Base-by-base conservation (phyloP, 1,140 invertebrate genomes). In the Dendroctonus ponderosae region DNA sequence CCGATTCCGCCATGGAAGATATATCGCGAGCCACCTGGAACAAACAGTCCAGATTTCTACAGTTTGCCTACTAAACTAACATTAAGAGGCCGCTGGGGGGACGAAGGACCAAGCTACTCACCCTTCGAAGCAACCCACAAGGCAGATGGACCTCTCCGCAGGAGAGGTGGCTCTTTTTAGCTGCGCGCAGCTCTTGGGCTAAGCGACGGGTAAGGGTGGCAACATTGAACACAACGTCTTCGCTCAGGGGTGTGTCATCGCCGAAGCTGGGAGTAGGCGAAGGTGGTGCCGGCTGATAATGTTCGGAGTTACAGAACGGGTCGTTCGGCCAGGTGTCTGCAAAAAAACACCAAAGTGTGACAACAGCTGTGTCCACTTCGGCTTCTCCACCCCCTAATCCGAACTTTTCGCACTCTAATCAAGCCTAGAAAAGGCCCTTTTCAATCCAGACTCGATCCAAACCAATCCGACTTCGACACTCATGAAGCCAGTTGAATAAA, bases 121-220 rank as follows among this genome's bases (percentile, higher is more conserved):
- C 89, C 72, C 88, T 81, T 41, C 85, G 84, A 41, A 92, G 83
- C 46, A 94, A 84, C 77, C 91, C 88, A 48, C 87, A 86, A 8
- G 92, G 91, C 69, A 94, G 80, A 51, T 92, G 81, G 7, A 93
- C 90, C 78, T 93, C 91, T 9, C 89, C 90, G 72, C 90, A 90
- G 54, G 86, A 84, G 66, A 93, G 79, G 74, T 90, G 89, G 60
- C 86, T 88, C 66, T 86, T 85, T 75, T 93, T 92, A 3, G 91
- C 91, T 42, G 87, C 87, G 43, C 90, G 79, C 59, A 94, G 79
- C 74, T 91, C 88, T 52, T 85, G 82, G 80, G 93, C 91, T 49
- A 94, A 80, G 57, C 87, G 81, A 70, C 86, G 83, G 26, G 89
- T 85, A 70, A 93, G 77, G 7, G 85, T 83, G 68, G 75, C 73